Conservation (phyloP, 2,113 vertebrate species). For the Pleuronectes platessa region DNA sequence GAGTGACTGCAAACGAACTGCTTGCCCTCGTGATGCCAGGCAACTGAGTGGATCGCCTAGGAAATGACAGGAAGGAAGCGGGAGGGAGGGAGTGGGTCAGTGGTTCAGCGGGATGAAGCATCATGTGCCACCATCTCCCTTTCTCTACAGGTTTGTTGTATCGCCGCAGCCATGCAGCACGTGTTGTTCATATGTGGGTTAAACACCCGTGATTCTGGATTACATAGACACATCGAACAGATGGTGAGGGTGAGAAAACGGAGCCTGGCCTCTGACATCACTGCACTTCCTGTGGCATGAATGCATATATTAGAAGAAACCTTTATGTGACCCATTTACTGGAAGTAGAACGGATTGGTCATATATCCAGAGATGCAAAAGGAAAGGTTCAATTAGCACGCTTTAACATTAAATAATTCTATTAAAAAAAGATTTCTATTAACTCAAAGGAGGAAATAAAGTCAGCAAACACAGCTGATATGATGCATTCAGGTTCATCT, state of each 20-base stretch:
- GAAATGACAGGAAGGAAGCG: slow-evolving; percentile 56
- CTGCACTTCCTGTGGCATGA: slow-evolving; percentile 35
- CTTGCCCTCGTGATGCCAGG: slow-evolving; percentile 99
- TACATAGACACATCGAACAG: slow-evolving; percentile 29
- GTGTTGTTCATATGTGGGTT: slow-evolving; percentile 29
- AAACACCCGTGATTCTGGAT: slow-evolving; percentile 26
- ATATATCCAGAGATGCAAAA: background rate
- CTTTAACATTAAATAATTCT: too few species aligned
- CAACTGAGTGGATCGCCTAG: slow-evolving; percentile 97
- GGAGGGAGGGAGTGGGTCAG: background rate
- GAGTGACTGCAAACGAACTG: slow-evolving; percentile 99
- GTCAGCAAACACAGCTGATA: too few species aligned
- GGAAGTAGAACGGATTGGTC: background rate
- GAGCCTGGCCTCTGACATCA: slow-evolving; percentile 10
- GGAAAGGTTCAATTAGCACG: background rate
- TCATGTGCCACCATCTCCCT: slow-evolving; percentile 34
- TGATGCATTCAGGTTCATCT: too few species aligned
- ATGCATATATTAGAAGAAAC: slow-evolving; percentile 19
- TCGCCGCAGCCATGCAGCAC: slow-evolving; percentile 17
- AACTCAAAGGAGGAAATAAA: too few species aligned
- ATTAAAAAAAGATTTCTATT: too few species aligned
- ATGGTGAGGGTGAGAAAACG: slow-evolving; percentile 45
- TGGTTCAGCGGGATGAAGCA: slow-evolving; percentile 44
- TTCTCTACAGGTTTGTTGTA: slow-evolving; percentile 15
- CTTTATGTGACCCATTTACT: background rate